phyloP scores from a whole-genome alignment of 1,140 invertebrate genomes.

The Zaprionus inermis region DNA sequence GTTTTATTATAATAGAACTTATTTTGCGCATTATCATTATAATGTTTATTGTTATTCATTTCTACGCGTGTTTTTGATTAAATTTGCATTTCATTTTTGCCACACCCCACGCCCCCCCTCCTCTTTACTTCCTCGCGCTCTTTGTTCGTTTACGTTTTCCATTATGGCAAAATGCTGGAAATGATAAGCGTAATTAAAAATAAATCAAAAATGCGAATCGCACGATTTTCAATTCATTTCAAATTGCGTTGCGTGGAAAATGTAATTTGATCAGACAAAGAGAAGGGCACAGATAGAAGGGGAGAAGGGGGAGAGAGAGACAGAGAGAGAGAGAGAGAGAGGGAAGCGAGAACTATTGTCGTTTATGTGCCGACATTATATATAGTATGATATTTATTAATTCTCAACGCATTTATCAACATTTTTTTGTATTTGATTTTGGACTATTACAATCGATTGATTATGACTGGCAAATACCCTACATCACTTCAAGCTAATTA shows the following conservation, averaged over 20 bases:
- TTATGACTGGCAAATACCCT: too few relatives aligned
- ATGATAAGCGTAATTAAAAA: constrained; percentile 37
- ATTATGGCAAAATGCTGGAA: neutral
- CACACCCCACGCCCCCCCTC: neutral
- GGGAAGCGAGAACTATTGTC: neutral
- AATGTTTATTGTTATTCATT: constrained; percentile 40
- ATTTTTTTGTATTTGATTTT: neutral
- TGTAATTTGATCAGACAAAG: neutral
- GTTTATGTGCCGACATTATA: neutral
- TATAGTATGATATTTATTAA: neutral
- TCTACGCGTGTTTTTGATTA: constrained; percentile 23
- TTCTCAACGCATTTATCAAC: neutral
- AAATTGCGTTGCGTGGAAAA: neutral
- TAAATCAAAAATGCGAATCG: constrained; percentile 28
- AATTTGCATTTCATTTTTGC: constrained; percentile 36
- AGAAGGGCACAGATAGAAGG: neutral
- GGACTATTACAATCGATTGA: too few relatives aligned
- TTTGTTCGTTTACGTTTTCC: neutral
- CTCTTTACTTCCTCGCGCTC: neutral
- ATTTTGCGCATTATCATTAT: constrained; percentile 40
- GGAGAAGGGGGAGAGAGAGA: neutral
- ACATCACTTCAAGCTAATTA: too few relatives aligned
- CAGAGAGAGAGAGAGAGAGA: neutral
- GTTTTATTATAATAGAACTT: constrained; percentile 22
- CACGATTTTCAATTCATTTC: constrained; percentile 18